Evolutionary conservation across 2,797 vertebrate species (phyloP).

Genomic region (Rhinophrynus dorsalis): DNA sequence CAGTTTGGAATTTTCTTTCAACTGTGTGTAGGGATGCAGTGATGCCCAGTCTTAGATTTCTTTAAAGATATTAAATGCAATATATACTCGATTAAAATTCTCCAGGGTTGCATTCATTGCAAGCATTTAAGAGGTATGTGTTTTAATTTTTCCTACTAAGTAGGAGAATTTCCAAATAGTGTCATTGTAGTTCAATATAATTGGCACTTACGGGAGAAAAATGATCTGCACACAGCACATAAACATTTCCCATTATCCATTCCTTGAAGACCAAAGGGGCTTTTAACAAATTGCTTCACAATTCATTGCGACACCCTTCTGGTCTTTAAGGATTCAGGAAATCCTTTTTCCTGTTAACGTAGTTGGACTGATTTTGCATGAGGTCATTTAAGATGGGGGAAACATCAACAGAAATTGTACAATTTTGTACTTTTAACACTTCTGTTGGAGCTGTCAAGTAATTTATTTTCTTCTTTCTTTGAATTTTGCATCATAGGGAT

Average conservation of each 20-base stretch:
- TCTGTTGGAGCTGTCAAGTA: not conserved
- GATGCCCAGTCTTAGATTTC: conserved; percentile 81
- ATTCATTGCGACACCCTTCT: too few relatives aligned
- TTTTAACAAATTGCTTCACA: too few relatives aligned
- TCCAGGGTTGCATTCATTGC: conserved; percentile 81
- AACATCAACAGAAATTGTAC: not conserved
- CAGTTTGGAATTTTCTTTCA: conserved; percentile 79
- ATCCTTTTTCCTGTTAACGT: conserved; percentile 2
- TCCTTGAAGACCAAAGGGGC: too few relatives aligned
- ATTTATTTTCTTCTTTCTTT: conserved; percentile 68
- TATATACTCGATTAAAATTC: conserved; percentile 75
- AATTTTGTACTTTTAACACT: not conserved
- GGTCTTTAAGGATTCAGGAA: too few relatives aligned
- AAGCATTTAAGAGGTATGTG: conserved; percentile 83
- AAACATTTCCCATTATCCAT: too few relatives aligned
- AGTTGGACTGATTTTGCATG: conserved; percentile 25
- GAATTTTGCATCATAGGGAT: conserved; percentile 86
- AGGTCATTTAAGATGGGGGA: conserved; percentile 1
- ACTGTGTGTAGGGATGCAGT: conserved; percentile 82
- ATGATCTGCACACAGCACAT: not conserved
- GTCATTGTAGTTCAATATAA: conserved; percentile 42
- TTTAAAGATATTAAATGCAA: conserved; percentile 79
- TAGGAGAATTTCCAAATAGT: conserved; percentile 72
- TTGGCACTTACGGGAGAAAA: conserved; percentile 57
- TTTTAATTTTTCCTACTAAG: conserved; percentile 77